phyloP scores from a whole-genome alignment of 2,113 vertebrate genomes.

The Eira barbara region DNA sequence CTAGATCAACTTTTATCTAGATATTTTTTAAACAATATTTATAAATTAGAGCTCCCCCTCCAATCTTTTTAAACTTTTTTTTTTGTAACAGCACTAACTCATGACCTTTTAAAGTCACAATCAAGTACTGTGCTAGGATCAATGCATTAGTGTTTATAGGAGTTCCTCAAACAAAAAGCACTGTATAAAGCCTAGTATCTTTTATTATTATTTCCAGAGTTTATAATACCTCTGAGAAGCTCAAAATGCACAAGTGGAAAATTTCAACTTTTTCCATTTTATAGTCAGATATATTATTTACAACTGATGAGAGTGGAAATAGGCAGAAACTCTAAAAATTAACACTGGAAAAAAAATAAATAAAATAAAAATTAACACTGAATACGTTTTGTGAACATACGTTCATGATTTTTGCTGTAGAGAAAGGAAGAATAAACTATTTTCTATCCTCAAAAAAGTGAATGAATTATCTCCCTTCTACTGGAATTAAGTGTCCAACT shows the following conservation, averaged over 20 bases:
- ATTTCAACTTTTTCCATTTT: conserved; percentile 61
- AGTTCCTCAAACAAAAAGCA: conserved; percentile 65
- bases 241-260: conserved; percentile 68
- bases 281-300: conserved; percentile 58
- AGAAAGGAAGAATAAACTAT: conserved; percentile 55
- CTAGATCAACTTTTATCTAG: conserved; percentile 31
- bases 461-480: conserved; percentile 21
- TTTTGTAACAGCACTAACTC: conserved; percentile 67
- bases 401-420: conserved; percentile 52
- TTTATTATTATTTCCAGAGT: conserved; percentile 71
- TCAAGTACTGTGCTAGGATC: conserved; percentile 76
- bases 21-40: conserved; percentile 55
- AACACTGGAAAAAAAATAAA: conserved; percentile 14
- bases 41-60: conserved; percentile 22
- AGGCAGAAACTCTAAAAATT: conserved; percentile 52
- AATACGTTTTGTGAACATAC: conserved; percentile 53
- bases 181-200: conserved; percentile 63
- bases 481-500: not conserved
- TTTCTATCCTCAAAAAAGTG: conserved; percentile 44
- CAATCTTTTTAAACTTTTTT: not conserved
- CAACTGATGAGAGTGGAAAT: conserved; percentile 2
- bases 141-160: conserved; percentile 75
- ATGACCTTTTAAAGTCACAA: conserved; percentile 78
- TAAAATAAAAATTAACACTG: conserved; percentile 52
- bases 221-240: conserved; percentile 68